Base-by-base conservation (phyloP, 2,888 invertebrate species). In the Isoperla grammatica region DNA sequence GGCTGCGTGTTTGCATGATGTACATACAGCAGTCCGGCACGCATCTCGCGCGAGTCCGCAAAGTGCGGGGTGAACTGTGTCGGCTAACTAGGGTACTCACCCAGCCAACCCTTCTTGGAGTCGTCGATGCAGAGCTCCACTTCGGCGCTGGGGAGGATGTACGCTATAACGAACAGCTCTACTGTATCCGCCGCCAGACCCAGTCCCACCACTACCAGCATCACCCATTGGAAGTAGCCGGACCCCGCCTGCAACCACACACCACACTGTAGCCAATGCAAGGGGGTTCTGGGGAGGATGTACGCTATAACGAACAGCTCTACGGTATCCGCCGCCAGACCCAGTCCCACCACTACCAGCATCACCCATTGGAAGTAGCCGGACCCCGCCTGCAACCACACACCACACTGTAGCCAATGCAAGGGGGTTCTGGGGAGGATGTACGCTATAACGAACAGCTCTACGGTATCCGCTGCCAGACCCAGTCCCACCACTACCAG, bases 91-190 rank as follows among this genome's bases (percentile, higher is more conserved):
- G n/a, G n/a, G 50, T 23, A 73, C 78, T 78, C 67, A 86, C 86
- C 82, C 1, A 88, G 78, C 86, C 87, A 87, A 71, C 83, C 84
- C 72, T 88, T 88, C 72, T 87, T 82, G 55, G 81, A 81, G 23
- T 83, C 83, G 65, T 82, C 78, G 66, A 89, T 86, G 68, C 88
- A 89, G n/a, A 88, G 75, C 66, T 89, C 88, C 19, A 88, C 81
- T 68, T 88, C 87, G 0, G 88, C 87, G 0, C 86, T 86, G 1
- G 88, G 88, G 63, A 88, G 73, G 53, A 88, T 82, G 69, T 86
- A 88, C 0, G 85, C 84, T 60, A 88, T 79, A 1, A 87, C 84
- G 1, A 84, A 79, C 48, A 87, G 74, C 68, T 88, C 88, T 0
- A 86, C 76, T 0, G 85, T 80, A 48, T 87, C 84, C 0, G 88